A percentile compares a stretch with the other conserved stretches of the same genome.
These are phyloP conservation scores for Dipodomys merriami DNA, from an alignment of 2,113 vertebrate species.

Conservation along the genomic window DNA sequence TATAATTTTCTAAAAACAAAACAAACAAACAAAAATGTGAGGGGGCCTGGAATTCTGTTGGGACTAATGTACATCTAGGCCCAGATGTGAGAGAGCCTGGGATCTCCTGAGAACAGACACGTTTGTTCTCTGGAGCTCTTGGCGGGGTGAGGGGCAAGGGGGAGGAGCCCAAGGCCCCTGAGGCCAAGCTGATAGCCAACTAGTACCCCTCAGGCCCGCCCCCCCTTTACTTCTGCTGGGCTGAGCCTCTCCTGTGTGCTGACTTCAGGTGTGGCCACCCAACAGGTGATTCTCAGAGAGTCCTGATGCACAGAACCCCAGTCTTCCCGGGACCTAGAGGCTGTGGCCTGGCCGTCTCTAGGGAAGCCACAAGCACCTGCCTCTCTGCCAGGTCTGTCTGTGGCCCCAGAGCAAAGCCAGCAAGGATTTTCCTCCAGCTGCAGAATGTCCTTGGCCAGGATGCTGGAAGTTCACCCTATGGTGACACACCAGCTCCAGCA, in stretches of 20 bases:
- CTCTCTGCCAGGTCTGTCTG: neutral
- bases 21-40: neutral
- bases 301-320: too few relatives aligned
- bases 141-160: neutral
- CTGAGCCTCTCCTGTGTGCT: neutral
- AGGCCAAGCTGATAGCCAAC: neutral
- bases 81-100: neutral
- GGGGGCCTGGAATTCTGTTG: rapidly evolving
- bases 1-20: neutral
- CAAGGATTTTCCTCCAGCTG: neutral
- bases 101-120: neutral
- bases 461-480: neutral
- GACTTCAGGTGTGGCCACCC: neutral
- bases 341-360: neutral
- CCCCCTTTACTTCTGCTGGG: neutral
- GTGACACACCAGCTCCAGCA: constrained; percentile 45
- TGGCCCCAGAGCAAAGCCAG: neutral
- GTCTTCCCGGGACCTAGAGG: neutral
- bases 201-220: neutral
- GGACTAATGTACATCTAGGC: neutral
- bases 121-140: neutral
- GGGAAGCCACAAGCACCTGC: neutral
- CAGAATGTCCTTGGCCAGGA: neutral
- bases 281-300: neutral
- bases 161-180: rapidly evolving